These are phyloP conservation scores for Craterocephalus amniculus DNA, from an alignment of 2,797 vertebrate species.

Conservation along the genomic window DNA sequence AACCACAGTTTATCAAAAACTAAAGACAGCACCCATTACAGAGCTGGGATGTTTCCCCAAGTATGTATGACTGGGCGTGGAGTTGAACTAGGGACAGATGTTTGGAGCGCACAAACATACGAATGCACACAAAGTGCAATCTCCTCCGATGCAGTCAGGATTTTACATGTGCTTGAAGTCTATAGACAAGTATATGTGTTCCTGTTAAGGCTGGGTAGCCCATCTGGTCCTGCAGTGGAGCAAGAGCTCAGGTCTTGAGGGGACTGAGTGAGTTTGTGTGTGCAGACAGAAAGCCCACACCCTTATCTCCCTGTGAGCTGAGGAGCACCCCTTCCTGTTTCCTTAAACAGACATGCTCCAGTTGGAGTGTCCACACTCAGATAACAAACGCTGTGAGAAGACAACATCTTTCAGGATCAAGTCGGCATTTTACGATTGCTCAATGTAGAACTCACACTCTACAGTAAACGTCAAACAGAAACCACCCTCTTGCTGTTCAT, in stretches of 20 bases:
- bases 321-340: slow-evolving; percentile 78
- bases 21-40: slow-evolving; percentile 32
- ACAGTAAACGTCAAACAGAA: slow-evolving; percentile 16
- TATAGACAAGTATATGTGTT: slow-evolving; percentile 13
- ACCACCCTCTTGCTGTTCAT: slow-evolving; percentile 8
- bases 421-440: slow-evolving; percentile 18
- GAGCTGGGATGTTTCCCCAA: slow-evolving; percentile 45
- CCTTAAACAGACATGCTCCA: slow-evolving; percentile 68
- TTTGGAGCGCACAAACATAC: slow-evolving; percentile 7
- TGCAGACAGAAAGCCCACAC: slow-evolving; percentile 54
- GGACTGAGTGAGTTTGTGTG: slow-evolving; percentile 41
- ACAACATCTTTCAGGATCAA: slow-evolving; percentile 24
- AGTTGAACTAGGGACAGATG: slow-evolving; percentile 63
- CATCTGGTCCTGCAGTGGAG: slow-evolving; percentile 72
- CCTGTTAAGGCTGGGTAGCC: slow-evolving; percentile 31
- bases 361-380: slow-evolving; percentile 56
- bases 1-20: slow-evolving; percentile 32
- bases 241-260: slow-evolving; percentile 62
- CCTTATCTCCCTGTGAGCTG: slow-evolving; percentile 72
- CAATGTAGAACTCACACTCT: slow-evolving; percentile 2
- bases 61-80: slow-evolving; percentile 63
- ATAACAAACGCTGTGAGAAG: slow-evolving; percentile 51
- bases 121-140: background rate
- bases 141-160: slow-evolving; percentile 43
- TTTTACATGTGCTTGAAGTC: slow-evolving; percentile 43